phyloP scores from a whole-genome alignment of 2,797 vertebrate genomes.

The Pseudocheirus occidentalis region DNA sequence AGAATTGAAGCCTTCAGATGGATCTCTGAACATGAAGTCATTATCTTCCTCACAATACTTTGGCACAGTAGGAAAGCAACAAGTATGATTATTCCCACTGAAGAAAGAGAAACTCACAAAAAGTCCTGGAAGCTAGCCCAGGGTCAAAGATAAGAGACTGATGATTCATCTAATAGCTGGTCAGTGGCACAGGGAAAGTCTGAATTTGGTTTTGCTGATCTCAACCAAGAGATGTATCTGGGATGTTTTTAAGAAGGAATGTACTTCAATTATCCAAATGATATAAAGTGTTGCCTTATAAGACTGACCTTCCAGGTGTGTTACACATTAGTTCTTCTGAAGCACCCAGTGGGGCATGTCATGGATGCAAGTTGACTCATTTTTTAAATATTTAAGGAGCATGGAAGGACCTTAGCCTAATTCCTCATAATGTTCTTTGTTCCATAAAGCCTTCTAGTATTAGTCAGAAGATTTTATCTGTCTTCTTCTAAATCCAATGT shows the following conservation, averaged over 20 bases:
- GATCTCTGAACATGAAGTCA: not conserved
- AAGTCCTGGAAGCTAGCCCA: not conserved
- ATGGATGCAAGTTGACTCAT: not conserved
- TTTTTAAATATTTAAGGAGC: not conserved
- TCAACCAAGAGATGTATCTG: not conserved
- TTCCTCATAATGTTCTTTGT: not conserved
- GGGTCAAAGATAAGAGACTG: not conserved
- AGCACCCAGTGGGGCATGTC: not conserved
- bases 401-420: not conserved
- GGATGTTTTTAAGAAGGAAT: not conserved
- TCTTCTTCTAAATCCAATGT: conserved; percentile 16
- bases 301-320: not conserved
- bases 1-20: not conserved
- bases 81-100: not conserved
- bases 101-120: not conserved
- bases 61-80: not conserved
- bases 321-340: not conserved
- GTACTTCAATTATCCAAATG: not conserved
- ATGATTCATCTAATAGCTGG: not conserved
- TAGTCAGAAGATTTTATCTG: not conserved
- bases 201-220: not conserved
- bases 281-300: conserved; percentile 12
- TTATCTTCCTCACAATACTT: not conserved
- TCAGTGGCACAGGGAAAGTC: not conserved
- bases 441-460: not conserved